Conservation (phyloP, 2,797 vertebrate species). For the Danio jaintianensis region DNA sequence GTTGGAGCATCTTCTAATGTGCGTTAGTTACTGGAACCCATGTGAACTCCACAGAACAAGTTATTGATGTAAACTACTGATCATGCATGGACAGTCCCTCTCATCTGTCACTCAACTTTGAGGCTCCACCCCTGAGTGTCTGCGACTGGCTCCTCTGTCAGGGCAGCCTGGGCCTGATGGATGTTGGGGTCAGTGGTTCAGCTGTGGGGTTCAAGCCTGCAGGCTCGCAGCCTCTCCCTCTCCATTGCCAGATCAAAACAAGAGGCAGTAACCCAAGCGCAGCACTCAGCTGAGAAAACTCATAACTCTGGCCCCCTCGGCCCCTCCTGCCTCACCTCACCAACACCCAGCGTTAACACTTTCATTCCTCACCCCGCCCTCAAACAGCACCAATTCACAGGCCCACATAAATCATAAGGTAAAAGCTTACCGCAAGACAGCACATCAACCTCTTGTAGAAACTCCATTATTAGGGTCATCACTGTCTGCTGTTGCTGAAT, state of each 20-base stretch:
- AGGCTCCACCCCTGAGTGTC: constrained; percentile 49
- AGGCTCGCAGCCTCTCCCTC: constrained; percentile 64
- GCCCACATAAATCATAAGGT: constrained; percentile 80
- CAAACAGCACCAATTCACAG: constrained; percentile 74
- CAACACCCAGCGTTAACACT: constrained; percentile 78
- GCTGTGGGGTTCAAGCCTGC: constrained; percentile 82
- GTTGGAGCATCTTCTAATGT: neutral
- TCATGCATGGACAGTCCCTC: constrained; percentile 6
- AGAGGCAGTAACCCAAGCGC: constrained; percentile 74
- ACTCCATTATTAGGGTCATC: constrained; percentile 61
- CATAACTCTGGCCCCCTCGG: constrained; percentile 74
- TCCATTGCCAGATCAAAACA: constrained; percentile 71
- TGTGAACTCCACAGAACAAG: neutral
- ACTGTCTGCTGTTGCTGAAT: constrained; percentile 72
- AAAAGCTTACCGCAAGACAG: constrained; percentile 64
- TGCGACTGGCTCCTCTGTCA: constrained; percentile 57
- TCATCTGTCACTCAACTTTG: constrained; percentile 42
- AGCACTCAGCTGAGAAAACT: constrained; percentile 79
- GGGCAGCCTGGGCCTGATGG: constrained; percentile 79
- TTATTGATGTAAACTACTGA: neutral
- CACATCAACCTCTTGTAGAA: constrained; percentile 69
- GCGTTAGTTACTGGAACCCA: neutral
- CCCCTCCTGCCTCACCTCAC: constrained; percentile 66
- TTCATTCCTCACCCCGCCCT: constrained; percentile 79
- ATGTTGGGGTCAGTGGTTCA: constrained; percentile 82